phyloP scores from a whole-genome alignment of 92 coral and sea anemone genomes.

The Blastomussa wellsi region DNA sequence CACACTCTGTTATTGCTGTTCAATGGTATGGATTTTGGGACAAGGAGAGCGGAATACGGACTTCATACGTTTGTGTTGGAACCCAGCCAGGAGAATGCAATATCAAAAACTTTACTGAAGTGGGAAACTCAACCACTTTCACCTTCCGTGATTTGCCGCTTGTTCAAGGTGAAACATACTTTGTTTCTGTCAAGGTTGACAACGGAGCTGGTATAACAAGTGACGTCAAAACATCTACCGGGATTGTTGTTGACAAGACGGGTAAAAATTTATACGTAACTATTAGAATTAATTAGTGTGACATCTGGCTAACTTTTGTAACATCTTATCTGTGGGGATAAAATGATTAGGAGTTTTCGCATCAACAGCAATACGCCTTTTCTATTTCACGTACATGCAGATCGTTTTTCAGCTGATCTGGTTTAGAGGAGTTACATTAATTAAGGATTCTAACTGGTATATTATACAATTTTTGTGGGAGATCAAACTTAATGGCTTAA shows the following conservation, averaged over 20 bases:
- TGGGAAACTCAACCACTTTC: conserved; percentile 55
- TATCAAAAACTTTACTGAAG: conserved; percentile 48
- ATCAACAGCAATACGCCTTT: too few relatives aligned
- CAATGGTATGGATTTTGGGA: conserved; percentile 89
- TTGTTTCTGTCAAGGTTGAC: conserved; percentile 72
- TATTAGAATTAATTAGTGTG: too few relatives aligned
- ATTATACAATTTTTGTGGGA: too few relatives aligned
- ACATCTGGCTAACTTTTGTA: too few relatives aligned
- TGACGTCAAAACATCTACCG: conserved; percentile 66
- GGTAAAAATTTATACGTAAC: conserved; percentile 33
- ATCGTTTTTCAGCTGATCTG: too few relatives aligned
- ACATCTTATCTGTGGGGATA: too few relatives aligned
- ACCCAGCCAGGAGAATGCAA: conserved; percentile 65
- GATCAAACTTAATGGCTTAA: too few relatives aligned
- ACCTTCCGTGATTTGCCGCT: conserved; percentile 47
- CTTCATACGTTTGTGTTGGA: conserved; percentile 53
- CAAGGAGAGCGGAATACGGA: conserved; percentile 68
- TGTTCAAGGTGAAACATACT: conserved; percentile 68
- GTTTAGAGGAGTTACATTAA: too few relatives aligned
- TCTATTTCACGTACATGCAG: too few relatives aligned
- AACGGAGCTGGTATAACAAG: conserved; percentile 78
- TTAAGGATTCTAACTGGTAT: too few relatives aligned
- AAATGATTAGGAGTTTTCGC: too few relatives aligned
- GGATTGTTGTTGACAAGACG: conserved; percentile 78
- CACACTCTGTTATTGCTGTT: conserved; percentile 65